Base-by-base conservation (phyloP, 2,888 invertebrate genomes). In the Cephus runcator region DNA sequence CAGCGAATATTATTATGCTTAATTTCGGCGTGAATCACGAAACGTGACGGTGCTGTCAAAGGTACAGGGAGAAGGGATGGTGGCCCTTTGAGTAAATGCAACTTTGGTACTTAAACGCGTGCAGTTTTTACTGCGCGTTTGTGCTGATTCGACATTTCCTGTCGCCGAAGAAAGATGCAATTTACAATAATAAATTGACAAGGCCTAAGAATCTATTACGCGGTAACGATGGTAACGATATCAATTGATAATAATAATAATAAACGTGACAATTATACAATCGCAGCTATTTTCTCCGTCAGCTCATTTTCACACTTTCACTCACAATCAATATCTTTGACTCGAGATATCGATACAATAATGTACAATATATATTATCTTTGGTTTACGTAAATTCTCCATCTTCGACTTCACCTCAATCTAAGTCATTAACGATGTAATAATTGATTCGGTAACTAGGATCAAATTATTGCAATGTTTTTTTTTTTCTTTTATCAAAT, bases 341-440 rank as follows among this genome's bases (percentile, higher is more conserved):
- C 23, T 23, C 4, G 40, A 71, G 33, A 33, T 31, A 71, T 33
- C 33, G 30, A 71, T 85, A 85, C 84, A 85, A 82, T 84, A 85
- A 76, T 34, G 75, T 76, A 79, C 78, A 77, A 77, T 82, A 82
- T 82, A 56, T 56, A 56, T 56, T 56, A 82, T 86, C 85, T 86
- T 86, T 86, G 86, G 86, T 86, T 85, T 81, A 83, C 83, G 81
- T 85, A 83, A 82, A 83, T 84, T 71, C 33, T 12, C 69, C 69
- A 31, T 31, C 30, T 69, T 69, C 31, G 69, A 69, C 69, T n/a
- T 69, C 69, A 30, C 33, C 12, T 69, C 31, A 4, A 69, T 33
- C 30, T 30, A n/a, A 69, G 30, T 30, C 1, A 69, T 69, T 31
- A 33, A 31, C 12, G 15, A 33, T 33, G 34, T 71, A 71, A 30